Evolutionary conservation across 2,797 vertebrate species (phyloP).

Genomic region (Bufotes viridis): DNA sequence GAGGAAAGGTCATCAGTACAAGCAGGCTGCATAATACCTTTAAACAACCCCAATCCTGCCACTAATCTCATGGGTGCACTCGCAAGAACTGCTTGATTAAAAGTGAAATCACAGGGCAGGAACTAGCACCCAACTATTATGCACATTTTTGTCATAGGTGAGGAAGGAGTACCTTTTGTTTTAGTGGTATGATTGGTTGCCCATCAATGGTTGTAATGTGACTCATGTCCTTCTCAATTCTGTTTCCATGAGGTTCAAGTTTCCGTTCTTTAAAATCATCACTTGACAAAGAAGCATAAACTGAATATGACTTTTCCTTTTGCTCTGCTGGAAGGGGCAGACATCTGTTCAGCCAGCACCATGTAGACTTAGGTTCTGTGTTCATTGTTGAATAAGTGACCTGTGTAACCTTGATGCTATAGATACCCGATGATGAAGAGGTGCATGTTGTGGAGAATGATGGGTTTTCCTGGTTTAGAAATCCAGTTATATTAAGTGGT

Average conservation of each 20-base stretch:
- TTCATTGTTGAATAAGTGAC: constrained; percentile 72
- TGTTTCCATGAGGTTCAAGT: constrained; percentile 57
- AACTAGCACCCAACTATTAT: too few relatives aligned
- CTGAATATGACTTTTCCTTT: constrained; percentile 64
- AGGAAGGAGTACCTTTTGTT: constrained; percentile 67
- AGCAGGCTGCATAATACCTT: too few relatives aligned
- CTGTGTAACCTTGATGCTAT: background rate
- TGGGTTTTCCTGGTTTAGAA: constrained; percentile 49
- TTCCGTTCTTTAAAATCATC: constrained; percentile 23
- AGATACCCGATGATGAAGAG: constrained; percentile 42
- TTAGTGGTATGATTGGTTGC: constrained; percentile 59
- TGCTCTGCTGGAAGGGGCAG: constrained; percentile 72
- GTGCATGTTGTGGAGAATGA: background rate
- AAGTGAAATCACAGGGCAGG: too few relatives aligned
- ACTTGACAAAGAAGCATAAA: constrained; percentile 60
- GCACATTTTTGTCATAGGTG: too few relatives aligned
- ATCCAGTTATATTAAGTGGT: constrained; percentile 2
- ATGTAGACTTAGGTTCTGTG: constrained; percentile 73
- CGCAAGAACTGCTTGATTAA: too few relatives aligned
- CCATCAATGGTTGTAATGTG: constrained; percentile 48
- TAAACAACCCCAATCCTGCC: too few relatives aligned
- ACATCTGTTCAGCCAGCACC: constrained; percentile 76
- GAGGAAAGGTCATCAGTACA: too few relatives aligned
- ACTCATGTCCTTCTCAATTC: constrained; percentile 37
- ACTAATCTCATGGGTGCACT: too few relatives aligned